A percentile compares a stretch with the other conserved stretches of the same genome.
These are phyloP conservation scores for Eupelmus urozonus DNA, from an alignment of 2,888 invertebrate species.

Conservation along the genomic window DNA sequence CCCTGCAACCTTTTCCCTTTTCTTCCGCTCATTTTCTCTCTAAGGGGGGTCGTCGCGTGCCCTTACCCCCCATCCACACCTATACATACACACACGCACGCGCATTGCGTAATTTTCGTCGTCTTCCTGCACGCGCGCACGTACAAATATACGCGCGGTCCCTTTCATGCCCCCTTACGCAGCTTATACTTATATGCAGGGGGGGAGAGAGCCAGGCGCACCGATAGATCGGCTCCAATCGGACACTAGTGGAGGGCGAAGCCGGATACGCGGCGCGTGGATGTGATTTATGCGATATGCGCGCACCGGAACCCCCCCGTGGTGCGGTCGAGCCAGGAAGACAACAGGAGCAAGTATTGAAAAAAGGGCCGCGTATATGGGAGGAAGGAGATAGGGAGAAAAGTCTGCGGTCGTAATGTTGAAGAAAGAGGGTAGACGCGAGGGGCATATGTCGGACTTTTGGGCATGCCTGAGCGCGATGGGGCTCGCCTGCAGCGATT, in stretches of 20 bases:
- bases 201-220: not conserved
- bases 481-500: not conserved
- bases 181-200: not conserved
- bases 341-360: not conserved
- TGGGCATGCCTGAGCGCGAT: not conserved
- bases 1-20: not conserved
- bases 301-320: slow-evolving; percentile 69
- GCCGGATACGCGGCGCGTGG: slow-evolving; percentile 69
- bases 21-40: not conserved
- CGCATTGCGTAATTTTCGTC: slow-evolving; percentile 64
- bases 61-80: not conserved
- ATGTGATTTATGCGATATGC: slow-evolving; percentile 75
- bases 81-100: not conserved
- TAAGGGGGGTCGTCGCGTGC: slow-evolving; percentile 45
- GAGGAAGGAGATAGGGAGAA: slow-evolving; percentile 5
- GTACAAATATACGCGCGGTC: slow-evolving; percentile 17
- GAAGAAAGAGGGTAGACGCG: not conserved
- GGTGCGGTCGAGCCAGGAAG: not conserved
- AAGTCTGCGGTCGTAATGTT: slow-evolving; percentile 25
- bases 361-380: not conserved
- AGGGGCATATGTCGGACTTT: slow-evolving; percentile 37
- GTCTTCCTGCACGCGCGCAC: slow-evolving; percentile 18
- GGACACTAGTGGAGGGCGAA: slow-evolving; percentile 61
- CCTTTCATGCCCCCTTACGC: slow-evolving; percentile 9
- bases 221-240: slow-evolving; percentile 55